These are phyloP conservation scores for Philaethria dido DNA, from an alignment of 2,888 invertebrate genomes.

Conservation along the genomic window DNA sequence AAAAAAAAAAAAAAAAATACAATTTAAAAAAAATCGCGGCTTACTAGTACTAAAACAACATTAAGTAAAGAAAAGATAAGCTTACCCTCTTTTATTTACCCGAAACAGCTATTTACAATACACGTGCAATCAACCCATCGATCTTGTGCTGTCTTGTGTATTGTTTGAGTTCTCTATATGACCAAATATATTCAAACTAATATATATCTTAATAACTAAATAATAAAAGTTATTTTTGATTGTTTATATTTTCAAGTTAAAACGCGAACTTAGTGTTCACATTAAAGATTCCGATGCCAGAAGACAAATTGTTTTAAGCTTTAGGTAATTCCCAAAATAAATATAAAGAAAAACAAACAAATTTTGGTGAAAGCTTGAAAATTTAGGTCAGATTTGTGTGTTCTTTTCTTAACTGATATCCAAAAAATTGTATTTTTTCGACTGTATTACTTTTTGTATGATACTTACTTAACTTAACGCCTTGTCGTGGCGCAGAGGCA, in stretches of 20 bases:
- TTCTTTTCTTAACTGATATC: too few relatives aligned
- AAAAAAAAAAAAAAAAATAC: too few relatives aligned
- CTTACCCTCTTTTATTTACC: neutral
- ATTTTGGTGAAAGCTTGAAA: conserved; percentile 22
- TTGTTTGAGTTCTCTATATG: conserved; percentile 18
- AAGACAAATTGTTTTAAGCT: conserved; percentile 48
- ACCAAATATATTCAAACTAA: neutral
- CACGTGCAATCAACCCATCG: conserved; percentile 23
- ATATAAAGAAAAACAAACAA: conserved; percentile 5
- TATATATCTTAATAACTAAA: neutral
- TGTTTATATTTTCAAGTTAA: neutral
- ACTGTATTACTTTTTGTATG: neutral
- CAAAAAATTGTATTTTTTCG: too few relatives aligned
- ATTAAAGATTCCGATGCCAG: conserved; percentile 42
- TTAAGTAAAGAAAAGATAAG: too few relatives aligned
- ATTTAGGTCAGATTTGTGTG: neutral
- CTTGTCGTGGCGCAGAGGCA: too few relatives aligned
- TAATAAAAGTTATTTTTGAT: neutral
- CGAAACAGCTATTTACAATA: neutral
- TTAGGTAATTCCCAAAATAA: conserved; percentile 35
- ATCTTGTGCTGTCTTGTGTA: conserved; percentile 11
- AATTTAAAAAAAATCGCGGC: too few relatives aligned
- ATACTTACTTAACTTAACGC: too few relatives aligned
- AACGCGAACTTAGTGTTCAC: conserved; percentile 27
- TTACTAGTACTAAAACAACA: too few relatives aligned